Evolutionary conservation across 2,113 vertebrate species (phyloP), one percentile per base, ranked within the genome.

Genomic region (Pelobates fuscus): DNA sequence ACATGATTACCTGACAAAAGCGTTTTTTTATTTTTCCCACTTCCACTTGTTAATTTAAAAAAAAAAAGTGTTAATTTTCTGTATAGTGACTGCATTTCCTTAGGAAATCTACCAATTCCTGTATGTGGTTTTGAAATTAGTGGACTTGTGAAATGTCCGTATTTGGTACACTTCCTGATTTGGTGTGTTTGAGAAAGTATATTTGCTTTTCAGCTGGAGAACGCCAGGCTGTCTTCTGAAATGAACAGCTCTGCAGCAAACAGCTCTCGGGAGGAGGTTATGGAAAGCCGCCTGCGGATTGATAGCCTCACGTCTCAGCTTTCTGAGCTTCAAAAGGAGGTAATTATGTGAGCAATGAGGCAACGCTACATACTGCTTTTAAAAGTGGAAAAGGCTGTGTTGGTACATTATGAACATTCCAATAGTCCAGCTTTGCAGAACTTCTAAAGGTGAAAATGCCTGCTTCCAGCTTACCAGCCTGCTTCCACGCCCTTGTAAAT

Each of bases 271-370:
- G 94, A 98, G 84, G 93, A 98, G 58, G 89, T 98, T 26, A 88
- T 81, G 21, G 94, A 97, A 81, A 92, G 93, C 2, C 70, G 59
- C 0, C 32, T 94, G 64, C 87, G 92, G 54, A 92, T 96, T 0
- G 93, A 94, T 60, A 92, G 76, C 77, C 89, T 98, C n/a, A 86
- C 84, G 0, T 87, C 89, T 1, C 93, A 95, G 78, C 82, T 98
- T 8, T 29, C 83, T 27, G 87, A 62, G 57, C 84, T 98, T 41
- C 96, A 95, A 81, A 95, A 94, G 78, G 93, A 97, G 94, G 96
- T 87, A 82, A 79, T 54, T 7, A 49, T 7, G 27, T n/a, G 0
- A 20, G 5, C 46, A 1, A 17, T 52, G 46, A n/a, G 18, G 46
- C 46, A 52, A 52, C 15, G 5, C n/a, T n/a, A n/a, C n/a, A n/a